Base-by-base conservation (phyloP, 2,888 invertebrate genomes). In the Theristus sp. region DNA sequence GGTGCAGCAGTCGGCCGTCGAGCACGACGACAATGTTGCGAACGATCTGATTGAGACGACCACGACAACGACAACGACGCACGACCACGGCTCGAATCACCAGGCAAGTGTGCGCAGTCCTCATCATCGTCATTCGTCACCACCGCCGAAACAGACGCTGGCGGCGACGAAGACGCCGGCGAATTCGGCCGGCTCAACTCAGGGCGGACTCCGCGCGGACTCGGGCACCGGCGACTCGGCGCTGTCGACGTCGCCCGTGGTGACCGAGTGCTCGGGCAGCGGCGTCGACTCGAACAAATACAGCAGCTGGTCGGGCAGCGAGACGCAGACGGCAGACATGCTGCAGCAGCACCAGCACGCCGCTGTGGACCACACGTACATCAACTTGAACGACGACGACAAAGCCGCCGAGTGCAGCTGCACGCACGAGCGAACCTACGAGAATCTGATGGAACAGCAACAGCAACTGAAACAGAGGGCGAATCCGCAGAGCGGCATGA, bases 141-240 rank as follows among this genome's bases (percentile, higher is more conserved):
- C n/a, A n/a, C n/a, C n/a, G n/a, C n/a, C n/a, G n/a, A n/a, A n/a
- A n/a, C n/a, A n/a, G n/a, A n/a, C n/a, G n/a, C n/a, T n/a, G n/a
- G n/a, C n/a, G n/a, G n/a, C n/a, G n/a, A n/a, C n/a, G n/a, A n/a
- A n/a, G n/a, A n/a, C n/a, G n/a, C n/a, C n/a, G n/a, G n/a, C n/a
- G n/a, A n/a, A n/a, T n/a, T n/a, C n/a, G n/a, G n/a, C n/a, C n/a
- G n/a, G n/a, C n/a, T n/a, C n/a, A n/a, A n/a, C n/a, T n/a, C n/a
- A n/a, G n/a, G n/a, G n/a, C n/a, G n/a, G n/a, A n/a, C n/a, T n/a
- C n/a, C n/a, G n/a, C n/a, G n/a, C n/a, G n/a, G n/a, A n/a, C n/a
- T n/a, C n/a, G n/a, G n/a, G n/a, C n/a, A n/a, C n/a, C n/a, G 49
- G 49, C n/a, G 67, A 67, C 46, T 66, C 66, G 1, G 68, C 68